Conservation (phyloP, 1,140 invertebrate species). For the Mycetomoellerius zeteki region DNA sequence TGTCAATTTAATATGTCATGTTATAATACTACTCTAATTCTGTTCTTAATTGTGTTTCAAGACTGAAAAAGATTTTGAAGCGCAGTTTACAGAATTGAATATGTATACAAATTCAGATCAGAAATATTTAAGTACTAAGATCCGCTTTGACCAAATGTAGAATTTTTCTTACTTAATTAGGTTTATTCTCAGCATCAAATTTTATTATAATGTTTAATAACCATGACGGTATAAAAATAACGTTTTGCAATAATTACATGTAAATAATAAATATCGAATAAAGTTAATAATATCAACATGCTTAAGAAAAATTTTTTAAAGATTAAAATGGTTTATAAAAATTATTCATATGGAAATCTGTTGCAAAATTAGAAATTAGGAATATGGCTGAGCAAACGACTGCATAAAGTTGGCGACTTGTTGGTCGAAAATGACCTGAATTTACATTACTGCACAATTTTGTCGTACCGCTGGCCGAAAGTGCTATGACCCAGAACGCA, state of each 20-base stretch:
- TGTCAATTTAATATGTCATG: too few relatives aligned
- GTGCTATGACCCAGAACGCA: background rate
- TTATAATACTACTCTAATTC: too few relatives aligned
- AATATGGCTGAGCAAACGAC: background rate
- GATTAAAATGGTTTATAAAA: background rate
- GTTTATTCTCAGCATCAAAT: too few relatives aligned
- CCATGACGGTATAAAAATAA: background rate
- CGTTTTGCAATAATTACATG: background rate
- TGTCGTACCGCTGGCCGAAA: background rate
- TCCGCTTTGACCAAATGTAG: too few relatives aligned
- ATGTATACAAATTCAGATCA: too few relatives aligned
- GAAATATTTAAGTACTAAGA: too few relatives aligned
- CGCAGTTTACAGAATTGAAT: too few relatives aligned
- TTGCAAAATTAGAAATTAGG: background rate
- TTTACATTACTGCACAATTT: constrained; percentile 21
- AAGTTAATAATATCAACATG: background rate
- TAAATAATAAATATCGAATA: background rate
- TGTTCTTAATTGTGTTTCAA: too few relatives aligned
- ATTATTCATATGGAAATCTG: background rate
- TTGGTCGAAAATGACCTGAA: constrained; percentile 30
- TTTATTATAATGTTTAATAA: too few relatives aligned
- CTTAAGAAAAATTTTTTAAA: background rate
- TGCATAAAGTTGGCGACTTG: constrained; percentile 20
- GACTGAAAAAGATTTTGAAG: too few relatives aligned
- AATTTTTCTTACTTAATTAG: too few relatives aligned